These are phyloP conservation scores for Scyliorhinus canicula DNA, from an alignment of 2,797 vertebrate species.

Conservation along the genomic window DNA sequence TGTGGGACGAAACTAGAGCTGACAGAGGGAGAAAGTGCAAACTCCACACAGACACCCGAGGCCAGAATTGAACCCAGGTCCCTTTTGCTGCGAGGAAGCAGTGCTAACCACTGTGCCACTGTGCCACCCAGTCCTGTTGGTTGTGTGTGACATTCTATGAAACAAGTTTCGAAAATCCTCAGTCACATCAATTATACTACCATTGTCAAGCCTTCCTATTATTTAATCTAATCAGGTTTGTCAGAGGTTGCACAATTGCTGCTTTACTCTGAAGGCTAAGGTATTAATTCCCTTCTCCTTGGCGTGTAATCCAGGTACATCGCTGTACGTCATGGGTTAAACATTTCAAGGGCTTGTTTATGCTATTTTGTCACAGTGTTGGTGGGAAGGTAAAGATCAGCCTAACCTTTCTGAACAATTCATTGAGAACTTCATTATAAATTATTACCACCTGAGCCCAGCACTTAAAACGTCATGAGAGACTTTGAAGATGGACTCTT, in stretches of 20 bases:
- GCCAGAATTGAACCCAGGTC: no score
- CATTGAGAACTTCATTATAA: slow-evolving; percentile 23
- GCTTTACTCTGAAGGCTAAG: not conserved
- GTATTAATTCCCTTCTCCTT: not conserved
- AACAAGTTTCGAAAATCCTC: not conserved
- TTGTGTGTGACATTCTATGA: not conserved
- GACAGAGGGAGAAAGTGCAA: no score
- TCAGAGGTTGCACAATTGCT: not conserved
- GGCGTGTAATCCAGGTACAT: not conserved
- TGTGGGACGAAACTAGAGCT: no score
- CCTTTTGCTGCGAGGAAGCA: no score
- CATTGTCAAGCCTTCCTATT: no score
- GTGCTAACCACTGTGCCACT: no score
- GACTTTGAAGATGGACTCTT: slow-evolving; percentile 13
- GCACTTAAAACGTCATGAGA: not conserved
- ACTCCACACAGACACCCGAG: no score
- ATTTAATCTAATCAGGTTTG: not conserved
- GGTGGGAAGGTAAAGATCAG: slow-evolving; percentile 1
- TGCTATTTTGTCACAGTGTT: not conserved
- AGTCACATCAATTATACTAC: not conserved
- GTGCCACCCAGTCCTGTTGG: not conserved
- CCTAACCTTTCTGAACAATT: not conserved
- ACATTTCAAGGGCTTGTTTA: not conserved
- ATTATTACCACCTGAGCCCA: slow-evolving; percentile 31
- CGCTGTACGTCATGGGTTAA: not conserved